Evolutionary conservation across 1,140 invertebrate genomes (phyloP).

Genomic region (Coenobita brevimanus): DNA sequence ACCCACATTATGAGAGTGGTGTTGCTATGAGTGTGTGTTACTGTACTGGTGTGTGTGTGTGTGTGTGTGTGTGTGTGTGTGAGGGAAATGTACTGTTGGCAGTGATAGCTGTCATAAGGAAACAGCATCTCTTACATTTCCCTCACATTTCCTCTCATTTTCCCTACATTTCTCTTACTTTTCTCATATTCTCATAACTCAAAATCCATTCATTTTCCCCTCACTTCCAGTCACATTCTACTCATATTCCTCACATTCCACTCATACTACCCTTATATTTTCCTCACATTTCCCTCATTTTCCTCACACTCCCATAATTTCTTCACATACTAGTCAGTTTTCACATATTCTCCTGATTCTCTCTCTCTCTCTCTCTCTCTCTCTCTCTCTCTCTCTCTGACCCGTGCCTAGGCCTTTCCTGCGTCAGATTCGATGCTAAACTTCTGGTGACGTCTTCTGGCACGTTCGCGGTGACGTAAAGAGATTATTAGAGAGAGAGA

Average conservation of each 20-base stretch:
- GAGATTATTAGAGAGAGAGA: not conserved
- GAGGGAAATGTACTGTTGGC: not conserved
- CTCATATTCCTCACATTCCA: not conserved
- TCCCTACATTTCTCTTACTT: not conserved
- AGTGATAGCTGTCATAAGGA: not conserved
- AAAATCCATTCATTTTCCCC: not conserved
- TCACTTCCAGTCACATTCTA: not conserved
- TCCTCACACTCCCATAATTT: not conserved
- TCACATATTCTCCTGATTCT: not conserved
- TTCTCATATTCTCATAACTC: not conserved
- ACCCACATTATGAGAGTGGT: no score
- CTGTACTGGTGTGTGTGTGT: constrained; percentile 8
- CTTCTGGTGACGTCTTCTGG: no score
- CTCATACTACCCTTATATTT: not conserved
- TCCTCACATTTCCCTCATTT: not conserved
- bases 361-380: not conserved
- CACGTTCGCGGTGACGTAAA: no score
- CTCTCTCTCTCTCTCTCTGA: not conserved
- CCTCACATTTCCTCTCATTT: not conserved
- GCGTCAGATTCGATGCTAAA: no score
- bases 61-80: constrained; percentile 28
- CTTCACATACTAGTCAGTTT: no score
- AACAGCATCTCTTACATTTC: not conserved
- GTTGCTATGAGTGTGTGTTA: not conserved
- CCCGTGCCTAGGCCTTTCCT: no score